Base-by-base conservation (phyloP, 2,113 vertebrate genomes). In the Marmota flaviventris region DNA sequence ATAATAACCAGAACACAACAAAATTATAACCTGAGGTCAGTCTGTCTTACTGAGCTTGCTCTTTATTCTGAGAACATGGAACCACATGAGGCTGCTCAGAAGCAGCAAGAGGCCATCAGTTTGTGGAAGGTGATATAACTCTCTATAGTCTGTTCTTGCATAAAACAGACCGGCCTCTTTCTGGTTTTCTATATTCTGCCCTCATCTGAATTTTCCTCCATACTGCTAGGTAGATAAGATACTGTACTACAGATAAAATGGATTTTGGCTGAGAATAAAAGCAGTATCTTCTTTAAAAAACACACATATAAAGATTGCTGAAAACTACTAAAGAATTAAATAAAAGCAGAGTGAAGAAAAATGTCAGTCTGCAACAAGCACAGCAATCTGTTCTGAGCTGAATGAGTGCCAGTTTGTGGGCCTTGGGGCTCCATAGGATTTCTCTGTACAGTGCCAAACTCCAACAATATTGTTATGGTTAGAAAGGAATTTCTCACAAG, bases 401-500 rank as follows among this genome's bases (percentile, higher is more conserved):
- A 98, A 96, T 56, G 96, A 73, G 10, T 97, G 98, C 98, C 98
- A 98, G 98, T 90, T 96, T 97, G 97, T 53, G 96, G 96, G 98
- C 98, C 98, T 97, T 34, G 0, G 98, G 98, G 98, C 98, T 65
- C 98, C 3, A 97, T 95, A 97, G 98, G 98, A 97, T 98, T 98
- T 98, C 98, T 99, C 98, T 97, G 94, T 51, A 42, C 96, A 98
- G 98, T 99, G 99, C 98, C 98, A 99, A 98, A 98, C 98, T 98
- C 97, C 96, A 96, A 97, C 97, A 98, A 98, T 98, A 98, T 91
- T 98, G 98, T 98, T 98, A 98, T 98, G 98, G 98, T 98, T 98
- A 98, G 98, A 98, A 97, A 98, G 97, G 98, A 98, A 99, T 98
- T 99, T 99, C 98, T 99, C 99, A 98, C 98, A 98, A 98, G 98